Base-by-base conservation (phyloP, 1,140 invertebrate species). In the Pseudachorutes palmiensis region DNA sequence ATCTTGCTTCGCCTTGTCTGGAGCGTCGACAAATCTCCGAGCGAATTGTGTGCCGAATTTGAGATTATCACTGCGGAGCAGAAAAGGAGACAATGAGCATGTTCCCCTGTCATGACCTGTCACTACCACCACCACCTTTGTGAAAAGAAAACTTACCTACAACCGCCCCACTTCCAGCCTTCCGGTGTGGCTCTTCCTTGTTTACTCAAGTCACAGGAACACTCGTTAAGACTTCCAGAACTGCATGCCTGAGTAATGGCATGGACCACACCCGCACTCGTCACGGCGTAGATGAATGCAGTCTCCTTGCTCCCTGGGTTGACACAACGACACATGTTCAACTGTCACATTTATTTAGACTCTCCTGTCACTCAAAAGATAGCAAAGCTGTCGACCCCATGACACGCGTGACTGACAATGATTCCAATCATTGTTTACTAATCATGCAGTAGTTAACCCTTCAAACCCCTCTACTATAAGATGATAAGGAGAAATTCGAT, bases 131-230 rank as follows among this genome's bases (percentile, higher is more conserved):
- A 45, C 19, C 36, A 45, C 9, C 36, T 45, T 45, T 45, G 36
- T 19, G 9, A 12, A 9, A 45, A 45, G 19, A 45, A 19, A 9
- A 45, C 36, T 55, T 74, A 80, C 80, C 83, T 84, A 76, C 85
- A 86, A 2, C 84, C 85, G 3, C 83, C 85, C 85, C 84, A 86
- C 75, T 84, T 85, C 84, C 83, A 86, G n/a, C 82, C 83, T 71
- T 84, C 83, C 1, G 81, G 77, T 2, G 80, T 81, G 41, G 69
- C 78, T 74, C 79, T 75, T 2, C 82, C 82, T 66, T 82, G 78
- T 68, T 77, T 78, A 64, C 75, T 76, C 72, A 81, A 78, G 75
- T 86, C 84, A 76, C 86, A 87, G 58, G 81, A 81, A 73, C 86
- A 87, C 70, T 86, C 85, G 1, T 84, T 86, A 36, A 87, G 75